These are phyloP conservation scores for Ochlodes sylvanus DNA, from an alignment of 2,888 invertebrate genomes.

Conservation along the genomic window DNA sequence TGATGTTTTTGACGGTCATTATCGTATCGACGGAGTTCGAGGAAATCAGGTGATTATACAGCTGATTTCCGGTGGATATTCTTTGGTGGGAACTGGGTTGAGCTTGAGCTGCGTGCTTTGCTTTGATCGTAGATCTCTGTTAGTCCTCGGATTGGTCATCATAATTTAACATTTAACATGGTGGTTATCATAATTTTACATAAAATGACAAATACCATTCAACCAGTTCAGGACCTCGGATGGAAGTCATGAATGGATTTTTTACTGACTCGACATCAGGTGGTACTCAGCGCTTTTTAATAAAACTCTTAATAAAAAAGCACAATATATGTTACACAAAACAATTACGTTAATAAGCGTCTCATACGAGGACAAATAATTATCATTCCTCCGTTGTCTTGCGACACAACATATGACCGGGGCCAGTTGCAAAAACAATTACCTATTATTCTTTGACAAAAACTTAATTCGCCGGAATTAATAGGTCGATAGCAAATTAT, in stretches of 20 bases:
- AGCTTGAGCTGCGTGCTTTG: no score
- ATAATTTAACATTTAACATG: no score
- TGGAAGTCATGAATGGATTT: no score
- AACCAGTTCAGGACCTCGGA: no score
- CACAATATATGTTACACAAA: conserved; percentile 7
- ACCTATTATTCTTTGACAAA: conserved; percentile 44
- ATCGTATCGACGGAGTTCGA: background rate
- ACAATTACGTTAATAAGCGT: conserved; percentile 18
- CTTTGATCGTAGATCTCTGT: no score
- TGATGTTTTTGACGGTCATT: conserved; percentile 15
- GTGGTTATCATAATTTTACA: no score
- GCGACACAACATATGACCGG: conserved; percentile 37
- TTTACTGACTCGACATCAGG: background rate
- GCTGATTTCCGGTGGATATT: background rate
- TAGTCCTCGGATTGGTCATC: no score
- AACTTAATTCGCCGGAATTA: conserved; percentile 45
- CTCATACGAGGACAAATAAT: conserved; percentile 24
- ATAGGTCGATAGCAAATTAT: conserved; percentile 44
- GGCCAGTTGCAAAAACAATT: conserved; percentile 54
- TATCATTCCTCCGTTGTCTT: conserved; percentile 25
- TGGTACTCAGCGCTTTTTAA: background rate
- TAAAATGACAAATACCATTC: no score
- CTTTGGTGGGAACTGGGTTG: background rate
- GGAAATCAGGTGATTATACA: background rate
- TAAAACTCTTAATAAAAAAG: background rate